A percentile compares a stretch with the other conserved stretches of the same genome.
Conservation (phyloP, 2,113 vertebrate genomes). For the Leptobrachium leishanense region DNA sequence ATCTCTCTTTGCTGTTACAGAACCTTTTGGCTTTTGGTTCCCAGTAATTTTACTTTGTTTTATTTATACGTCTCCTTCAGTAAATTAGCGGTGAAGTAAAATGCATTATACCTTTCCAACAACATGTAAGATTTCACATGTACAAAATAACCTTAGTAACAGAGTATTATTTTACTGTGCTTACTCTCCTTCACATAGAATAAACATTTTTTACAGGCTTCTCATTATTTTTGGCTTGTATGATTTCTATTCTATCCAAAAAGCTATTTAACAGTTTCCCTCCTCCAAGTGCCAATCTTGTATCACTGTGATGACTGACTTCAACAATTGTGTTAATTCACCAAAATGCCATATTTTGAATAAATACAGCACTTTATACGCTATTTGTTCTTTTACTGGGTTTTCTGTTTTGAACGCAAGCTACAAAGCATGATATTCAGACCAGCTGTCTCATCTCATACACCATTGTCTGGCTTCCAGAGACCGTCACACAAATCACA, state of each 20-base stretch:
- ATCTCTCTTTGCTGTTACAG: too few relatives aligned
- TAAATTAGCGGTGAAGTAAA: neutral
- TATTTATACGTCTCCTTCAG: too few relatives aligned
- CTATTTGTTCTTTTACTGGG: neutral
- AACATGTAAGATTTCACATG: constrained; percentile 3
- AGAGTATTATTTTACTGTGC: constrained; percentile 21
- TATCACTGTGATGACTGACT: neutral
- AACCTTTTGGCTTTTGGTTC: too few relatives aligned
- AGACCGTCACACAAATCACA: constrained; percentile 20
- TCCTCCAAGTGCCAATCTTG: neutral
- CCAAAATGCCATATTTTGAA: neutral
- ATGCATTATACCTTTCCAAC: constrained; percentile 9
- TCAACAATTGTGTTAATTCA: neutral
- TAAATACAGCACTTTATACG: neutral
- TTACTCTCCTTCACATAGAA: constrained; percentile 24
- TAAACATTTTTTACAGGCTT: constrained; percentile 11
- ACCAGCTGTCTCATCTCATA: neutral
- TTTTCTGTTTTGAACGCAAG: neutral
- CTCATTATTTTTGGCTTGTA: constrained; percentile 30
- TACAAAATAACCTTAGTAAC: neutral
- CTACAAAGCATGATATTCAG: neutral
- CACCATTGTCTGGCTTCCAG: neutral
- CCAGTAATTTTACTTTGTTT: too few relatives aligned
- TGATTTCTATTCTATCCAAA: constrained; percentile 10
- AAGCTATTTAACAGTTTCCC: constrained; percentile 3